Base-by-base conservation (phyloP, 2,888 invertebrate genomes). In the Netelia melanura region DNA sequence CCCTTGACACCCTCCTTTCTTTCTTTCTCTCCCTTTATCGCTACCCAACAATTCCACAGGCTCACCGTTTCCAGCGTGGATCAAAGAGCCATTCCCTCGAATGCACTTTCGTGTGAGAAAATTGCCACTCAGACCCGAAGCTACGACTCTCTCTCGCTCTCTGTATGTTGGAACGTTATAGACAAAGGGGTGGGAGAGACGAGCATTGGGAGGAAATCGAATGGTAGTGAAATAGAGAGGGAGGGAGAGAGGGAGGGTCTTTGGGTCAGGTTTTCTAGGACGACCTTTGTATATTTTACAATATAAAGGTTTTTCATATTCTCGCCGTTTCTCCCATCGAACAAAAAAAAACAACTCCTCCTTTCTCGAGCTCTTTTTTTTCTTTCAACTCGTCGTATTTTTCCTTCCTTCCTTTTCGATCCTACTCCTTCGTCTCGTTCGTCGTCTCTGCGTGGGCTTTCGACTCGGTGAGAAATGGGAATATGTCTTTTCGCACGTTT, bases 61-160 rank as follows among this genome's bases (percentile, higher is more conserved):
- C 65, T n/a, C 74, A 65, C 44, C 3, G 64, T 65, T 76, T 65
- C 58, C 77, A 70, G 17, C 23, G 75, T 21, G 74, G 78, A 74
- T 75, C 70, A 65, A 72, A 76, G 75, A 67, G 43, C 71, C 52
- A 84, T 75, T 78, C 74, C 67, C 78, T 68, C 74, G 62, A 74
- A 83, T 79, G 61, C 62, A 79, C 62, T 84, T 71, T 64, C 76
- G 62, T 38, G 58, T 38, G 43, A 76, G 71, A 80, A 80, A 84
- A 84, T 84, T 84, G 83, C 79, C 76, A 80, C 83, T 76, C 75
- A 52, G 65, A 62, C 52, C 67, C 23, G 17, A 43, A 44, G 75
- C 68, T 38, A 56, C 17, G 21, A 2, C 21, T 2, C 56, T 56
- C 14, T 10, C 14, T 48, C 48, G 2, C 48, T 48, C 48, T 48